These are phyloP conservation scores for Drosophila setosimentum DNA, from an alignment of 2,888 invertebrate genomes.

Conservation along the genomic window DNA sequence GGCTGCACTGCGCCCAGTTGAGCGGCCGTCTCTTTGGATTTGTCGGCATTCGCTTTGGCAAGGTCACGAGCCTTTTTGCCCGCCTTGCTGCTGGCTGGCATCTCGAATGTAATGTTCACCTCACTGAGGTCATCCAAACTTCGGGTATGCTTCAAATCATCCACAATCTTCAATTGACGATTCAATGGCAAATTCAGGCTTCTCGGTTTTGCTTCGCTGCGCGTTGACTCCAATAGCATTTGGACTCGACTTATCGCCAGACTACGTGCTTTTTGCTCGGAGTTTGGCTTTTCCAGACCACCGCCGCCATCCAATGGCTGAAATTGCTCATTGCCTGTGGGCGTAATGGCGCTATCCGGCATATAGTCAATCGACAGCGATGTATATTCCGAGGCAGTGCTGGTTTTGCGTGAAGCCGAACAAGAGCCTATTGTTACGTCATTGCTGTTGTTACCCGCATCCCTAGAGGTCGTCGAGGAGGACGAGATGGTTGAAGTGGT, in stretches of 20 bases:
- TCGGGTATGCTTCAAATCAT: conserved; percentile 72
- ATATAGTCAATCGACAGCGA: conserved; percentile 86
- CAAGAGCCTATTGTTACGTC: conserved; percentile 80
- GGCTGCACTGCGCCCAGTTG: conserved; percentile 47
- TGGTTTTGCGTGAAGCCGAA: conserved; percentile 86
- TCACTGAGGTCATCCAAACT: conserved; percentile 72
- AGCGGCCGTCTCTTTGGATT: conserved; percentile 52
- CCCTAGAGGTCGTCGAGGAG: conserved; percentile 77
- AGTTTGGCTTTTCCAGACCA: conserved; percentile 39
- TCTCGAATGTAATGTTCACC: conserved; percentile 75
- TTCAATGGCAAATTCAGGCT: conserved; percentile 76
- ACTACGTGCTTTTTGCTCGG: conserved; percentile 50
- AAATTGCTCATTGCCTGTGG: conserved; percentile 67
- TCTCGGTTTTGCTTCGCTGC: conserved; percentile 65
- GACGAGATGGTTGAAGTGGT: conserved; percentile 77
- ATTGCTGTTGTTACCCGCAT: conserved; percentile 73
- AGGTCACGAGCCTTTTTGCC: conserved; percentile 28
- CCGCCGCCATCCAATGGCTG: conserved; percentile 41
- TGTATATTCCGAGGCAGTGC: conserved; percentile 86
- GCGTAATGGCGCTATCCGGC: conserved; percentile 86
- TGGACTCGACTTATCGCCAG: conserved; percentile 62
- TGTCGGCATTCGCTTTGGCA: conserved; percentile 43
- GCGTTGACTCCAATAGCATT: conserved; percentile 62
- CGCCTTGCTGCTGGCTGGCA: conserved; percentile 61
- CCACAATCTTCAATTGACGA: conserved; percentile 76